phyloP scores from a whole-genome alignment of 2,797 vertebrate genomes.

The Bufotes viridis region DNA sequence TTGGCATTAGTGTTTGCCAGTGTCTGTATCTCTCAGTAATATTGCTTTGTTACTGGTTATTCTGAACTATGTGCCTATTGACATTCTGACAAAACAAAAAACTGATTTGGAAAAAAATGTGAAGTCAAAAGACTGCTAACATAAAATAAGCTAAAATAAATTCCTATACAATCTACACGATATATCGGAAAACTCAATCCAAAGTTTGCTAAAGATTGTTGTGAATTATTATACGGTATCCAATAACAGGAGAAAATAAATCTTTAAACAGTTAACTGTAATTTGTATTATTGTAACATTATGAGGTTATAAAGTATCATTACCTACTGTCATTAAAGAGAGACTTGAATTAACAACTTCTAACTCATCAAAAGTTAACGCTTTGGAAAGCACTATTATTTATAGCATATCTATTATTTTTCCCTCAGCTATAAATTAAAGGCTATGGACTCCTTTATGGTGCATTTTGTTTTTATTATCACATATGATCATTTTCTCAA shows the following conservation, averaged over 20 bases:
- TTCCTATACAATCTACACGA: neutral
- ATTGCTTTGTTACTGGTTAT: too few relatives aligned
- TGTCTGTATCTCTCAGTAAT: too few relatives aligned
- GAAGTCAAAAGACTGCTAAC: neutral
- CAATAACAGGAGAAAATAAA: neutral
- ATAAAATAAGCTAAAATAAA: neutral
- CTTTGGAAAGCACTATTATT: slow-evolving; percentile 13
- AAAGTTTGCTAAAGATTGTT: neutral
- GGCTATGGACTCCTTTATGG: too few relatives aligned
- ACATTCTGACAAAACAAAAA: too few relatives aligned
- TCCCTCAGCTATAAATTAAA: neutral
- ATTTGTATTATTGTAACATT: slow-evolving; percentile 29
- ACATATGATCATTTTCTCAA: too few relatives aligned
- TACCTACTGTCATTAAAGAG: slow-evolving; percentile 20
- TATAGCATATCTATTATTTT: neutral
- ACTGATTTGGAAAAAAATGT: neutral
- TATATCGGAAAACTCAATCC: too few relatives aligned
- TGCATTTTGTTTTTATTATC: too few relatives aligned
- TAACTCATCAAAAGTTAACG: slow-evolving; percentile 33
- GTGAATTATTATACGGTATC: neutral
- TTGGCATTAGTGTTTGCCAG: too few relatives aligned
- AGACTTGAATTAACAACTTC: slow-evolving; percentile 28
- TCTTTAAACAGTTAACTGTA: slow-evolving; percentile 29
- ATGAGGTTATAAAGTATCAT: slow-evolving; percentile 24
- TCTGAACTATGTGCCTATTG: too few relatives aligned